Evolutionary conservation across 1,140 invertebrate genomes (phyloP).

Genomic region (Drosophila gunungcola): DNA sequence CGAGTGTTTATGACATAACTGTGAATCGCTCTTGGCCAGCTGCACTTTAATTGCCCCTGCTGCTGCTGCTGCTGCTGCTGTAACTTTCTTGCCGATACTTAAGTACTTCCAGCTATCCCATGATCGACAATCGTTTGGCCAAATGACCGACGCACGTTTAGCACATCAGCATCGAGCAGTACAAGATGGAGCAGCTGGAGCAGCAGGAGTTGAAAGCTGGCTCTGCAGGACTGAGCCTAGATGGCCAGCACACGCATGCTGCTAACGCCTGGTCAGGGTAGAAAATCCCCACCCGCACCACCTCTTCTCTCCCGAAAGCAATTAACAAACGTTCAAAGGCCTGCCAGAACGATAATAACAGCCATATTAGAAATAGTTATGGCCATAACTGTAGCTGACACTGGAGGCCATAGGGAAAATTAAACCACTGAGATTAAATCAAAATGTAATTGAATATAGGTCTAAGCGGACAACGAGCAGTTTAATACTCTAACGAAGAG

Average conservation of each 20-base stretch:
- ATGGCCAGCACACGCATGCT: constrained; percentile 35
- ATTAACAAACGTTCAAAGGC: constrained; percentile 72
- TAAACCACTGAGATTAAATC: constrained; percentile 20
- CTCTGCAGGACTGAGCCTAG: constrained; percentile 51
- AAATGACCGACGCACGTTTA: constrained; percentile 83
- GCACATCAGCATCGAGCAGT: constrained; percentile 56
- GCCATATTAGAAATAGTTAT: constrained; percentile 63
- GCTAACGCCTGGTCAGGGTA: constrained; percentile 3
- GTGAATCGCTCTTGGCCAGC: constrained; percentile 19
- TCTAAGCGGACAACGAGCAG: background rate
- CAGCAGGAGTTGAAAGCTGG: constrained; percentile 45
- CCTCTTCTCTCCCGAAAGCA: constrained; percentile 40
- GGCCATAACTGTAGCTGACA: constrained; percentile 29
- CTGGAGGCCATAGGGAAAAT: constrained; percentile 25
- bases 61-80: constrained; percentile 18
- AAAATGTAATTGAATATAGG: constrained; percentile 17
- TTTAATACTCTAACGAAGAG: background rate
- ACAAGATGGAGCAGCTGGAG: background rate
- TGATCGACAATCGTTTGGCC: constrained; percentile 83
- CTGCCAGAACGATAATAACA: constrained; percentile 57
- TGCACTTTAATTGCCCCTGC: constrained; percentile 62
- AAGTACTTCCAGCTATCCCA: constrained; percentile 35
- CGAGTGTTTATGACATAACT: constrained; percentile 57
- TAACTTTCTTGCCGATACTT: constrained; percentile 51
- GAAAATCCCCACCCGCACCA: constrained; percentile 5